A percentile compares a stretch with the other conserved stretches of the same genome.
These are phyloP conservation scores for Anticlea derivata DNA, from an alignment of 2,888 invertebrate species.

Conservation along the genomic window DNA sequence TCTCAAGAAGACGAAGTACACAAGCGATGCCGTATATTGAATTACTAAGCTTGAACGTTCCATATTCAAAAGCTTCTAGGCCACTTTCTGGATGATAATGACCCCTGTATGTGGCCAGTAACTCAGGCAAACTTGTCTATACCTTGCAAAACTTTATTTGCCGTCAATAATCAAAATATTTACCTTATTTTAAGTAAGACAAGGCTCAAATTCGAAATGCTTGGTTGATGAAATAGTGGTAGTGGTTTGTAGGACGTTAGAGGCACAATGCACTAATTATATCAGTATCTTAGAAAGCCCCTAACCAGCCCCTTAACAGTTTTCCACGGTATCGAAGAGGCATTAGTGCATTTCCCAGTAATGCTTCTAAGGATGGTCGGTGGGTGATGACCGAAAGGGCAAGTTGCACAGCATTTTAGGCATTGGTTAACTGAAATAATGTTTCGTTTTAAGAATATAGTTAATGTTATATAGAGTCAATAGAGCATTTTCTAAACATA, in stretches of 20 bases:
- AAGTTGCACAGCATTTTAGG: constrained; percentile 43
- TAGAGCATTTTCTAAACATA: no score
- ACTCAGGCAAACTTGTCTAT: constrained; percentile 68
- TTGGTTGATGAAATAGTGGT: constrained; percentile 11
- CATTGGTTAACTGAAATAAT: not conserved
- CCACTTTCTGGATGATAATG: constrained; percentile 70
- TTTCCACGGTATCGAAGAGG: constrained; percentile 77
- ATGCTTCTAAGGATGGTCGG: constrained; percentile 79
- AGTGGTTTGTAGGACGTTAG: constrained; percentile 59
- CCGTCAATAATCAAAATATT: not conserved
- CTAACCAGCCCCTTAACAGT: constrained; percentile 83
- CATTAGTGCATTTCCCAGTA: constrained; percentile 82
- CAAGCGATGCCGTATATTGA: constrained; percentile 55
- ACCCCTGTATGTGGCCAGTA: constrained; percentile 68
- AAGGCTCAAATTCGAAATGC: constrained; percentile 40
- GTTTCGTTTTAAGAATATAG: no score
- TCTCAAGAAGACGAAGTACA: constrained; percentile 42
- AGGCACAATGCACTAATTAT: constrained; percentile 80
- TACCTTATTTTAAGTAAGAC: constrained; percentile 21
- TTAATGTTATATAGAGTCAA: no score
- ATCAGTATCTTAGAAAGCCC: constrained; percentile 82
- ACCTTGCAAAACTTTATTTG: constrained; percentile 41
- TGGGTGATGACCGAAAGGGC: constrained; percentile 71
- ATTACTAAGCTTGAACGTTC: constrained; percentile 62
- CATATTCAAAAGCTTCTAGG: constrained; percentile 61